A percentile compares a stretch with the other conserved stretches of the same genome.
These are phyloP conservation scores for Myrmophylax atrothorax DNA, from an alignment of 2,113 vertebrate genomes.

Conservation along the genomic window DNA sequence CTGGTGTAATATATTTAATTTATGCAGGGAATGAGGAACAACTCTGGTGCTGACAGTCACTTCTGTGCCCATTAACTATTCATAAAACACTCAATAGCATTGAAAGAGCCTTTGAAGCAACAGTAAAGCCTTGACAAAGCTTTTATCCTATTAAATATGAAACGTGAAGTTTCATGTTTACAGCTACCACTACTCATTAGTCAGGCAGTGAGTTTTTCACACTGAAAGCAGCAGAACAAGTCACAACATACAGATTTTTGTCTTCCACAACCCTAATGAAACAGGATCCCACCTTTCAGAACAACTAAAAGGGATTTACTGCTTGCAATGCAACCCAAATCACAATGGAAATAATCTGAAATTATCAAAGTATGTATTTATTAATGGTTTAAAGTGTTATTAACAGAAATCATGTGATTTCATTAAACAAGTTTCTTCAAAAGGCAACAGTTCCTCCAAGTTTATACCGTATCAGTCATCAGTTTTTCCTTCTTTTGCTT, in stretches of 20 bases:
- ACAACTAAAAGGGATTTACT: not conserved
- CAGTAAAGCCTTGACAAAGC: not conserved
- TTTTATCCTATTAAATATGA: slow-evolving; percentile 23
- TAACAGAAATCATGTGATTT: not conserved
- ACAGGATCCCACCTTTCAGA: not conserved
- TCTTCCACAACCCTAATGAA: not conserved
- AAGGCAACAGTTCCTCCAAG: not conserved
- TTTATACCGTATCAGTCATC: not conserved
- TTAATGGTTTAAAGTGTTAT: not conserved
- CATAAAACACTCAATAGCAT: not conserved
- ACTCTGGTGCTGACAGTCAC: not conserved
- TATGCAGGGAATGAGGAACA: not conserved
- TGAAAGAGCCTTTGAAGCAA: slow-evolving; percentile 23
- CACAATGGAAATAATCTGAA: not conserved
- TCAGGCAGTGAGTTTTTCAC: not conserved
- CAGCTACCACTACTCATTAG: not conserved
- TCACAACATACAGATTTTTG: not conserved
- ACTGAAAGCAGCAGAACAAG: not conserved
- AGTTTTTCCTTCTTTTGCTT: not conserved
- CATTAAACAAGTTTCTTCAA: not conserved
- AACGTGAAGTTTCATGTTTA: not conserved
- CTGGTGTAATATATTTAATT: not conserved
- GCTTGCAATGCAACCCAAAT: not conserved
- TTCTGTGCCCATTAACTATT: slow-evolving; percentile 46
- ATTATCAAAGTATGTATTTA: not conserved